phyloP scores from a whole-genome alignment of 1,140 invertebrate species.

The Scaptomyza montana region DNA sequence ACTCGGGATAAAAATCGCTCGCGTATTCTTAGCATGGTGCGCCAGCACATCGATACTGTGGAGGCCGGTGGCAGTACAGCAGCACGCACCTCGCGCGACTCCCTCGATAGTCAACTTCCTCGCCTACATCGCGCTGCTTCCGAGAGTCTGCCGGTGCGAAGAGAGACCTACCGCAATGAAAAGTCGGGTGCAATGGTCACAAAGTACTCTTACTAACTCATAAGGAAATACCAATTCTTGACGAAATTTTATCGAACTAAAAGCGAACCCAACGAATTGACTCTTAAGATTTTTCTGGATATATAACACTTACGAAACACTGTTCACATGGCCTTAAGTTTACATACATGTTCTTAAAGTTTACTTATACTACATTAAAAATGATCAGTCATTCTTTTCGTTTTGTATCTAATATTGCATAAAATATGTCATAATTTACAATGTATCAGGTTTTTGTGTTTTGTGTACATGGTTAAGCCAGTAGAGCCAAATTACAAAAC shows the following conservation, averaged over 20 bases:
- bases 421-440: constrained; percentile 24
- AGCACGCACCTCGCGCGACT: constrained; percentile 85
- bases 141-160: constrained; percentile 70
- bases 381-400: constrained; percentile 35
- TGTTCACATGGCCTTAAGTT: constrained; percentile 21
- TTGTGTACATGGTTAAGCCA: not conserved
- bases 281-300: not conserved
- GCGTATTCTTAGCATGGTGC: constrained; percentile 85
- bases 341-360: constrained; percentile 20
- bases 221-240: not conserved
- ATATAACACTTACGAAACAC: constrained; percentile 25
- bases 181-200: constrained; percentile 84
- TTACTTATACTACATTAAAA: constrained; percentile 16
- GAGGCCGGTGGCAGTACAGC: constrained; percentile 85
- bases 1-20: constrained; percentile 86
- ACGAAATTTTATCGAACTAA: constrained; percentile 25
- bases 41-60: constrained; percentile 85
- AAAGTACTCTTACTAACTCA: constrained; percentile 70
- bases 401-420: constrained; percentile 40
- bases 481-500: constrained; percentile 18
- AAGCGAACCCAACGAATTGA: constrained; percentile 30
- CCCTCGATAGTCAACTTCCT: constrained; percentile 87
- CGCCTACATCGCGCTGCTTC: constrained; percentile 85
- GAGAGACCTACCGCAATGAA: constrained; percentile 82
- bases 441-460: constrained; percentile 13